Conservation (phyloP, 2,797 vertebrate genomes). For the Dipus sagitta region DNA sequence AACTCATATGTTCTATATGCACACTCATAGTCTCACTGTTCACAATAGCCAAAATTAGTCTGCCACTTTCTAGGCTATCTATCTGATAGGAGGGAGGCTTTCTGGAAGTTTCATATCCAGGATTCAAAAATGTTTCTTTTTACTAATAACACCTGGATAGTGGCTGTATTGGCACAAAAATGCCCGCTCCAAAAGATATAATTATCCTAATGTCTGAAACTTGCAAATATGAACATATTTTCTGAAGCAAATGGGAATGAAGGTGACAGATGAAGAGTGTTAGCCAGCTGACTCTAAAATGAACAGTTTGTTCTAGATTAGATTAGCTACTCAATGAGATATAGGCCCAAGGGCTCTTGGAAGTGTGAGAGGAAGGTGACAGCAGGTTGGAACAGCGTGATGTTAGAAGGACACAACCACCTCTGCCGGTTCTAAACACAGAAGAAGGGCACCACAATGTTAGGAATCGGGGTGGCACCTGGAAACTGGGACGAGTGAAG, state of each 20-base stretch:
- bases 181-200: not conserved
- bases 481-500: not conserved
- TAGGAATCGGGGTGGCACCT: not conserved
- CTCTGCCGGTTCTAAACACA: not conserved
- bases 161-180: not conserved
- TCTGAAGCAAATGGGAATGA: not conserved
- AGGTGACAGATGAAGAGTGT: not conserved
- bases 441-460: not conserved
- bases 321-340: not conserved
- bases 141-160: not conserved
- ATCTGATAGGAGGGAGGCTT: not conserved
- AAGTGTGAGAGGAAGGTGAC: not conserved
- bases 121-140: constrained; percentile 25
- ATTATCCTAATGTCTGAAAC: not conserved
- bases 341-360: not conserved
- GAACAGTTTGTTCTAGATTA: not conserved
- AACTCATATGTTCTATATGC: not conserved
- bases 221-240: not conserved
- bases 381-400: not conserved
- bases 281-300: not conserved
- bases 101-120: not conserved
- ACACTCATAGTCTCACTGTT: not conserved
- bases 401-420: not conserved
- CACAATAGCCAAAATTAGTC: not conserved
- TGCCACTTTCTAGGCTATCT: not conserved